A percentile compares a stretch with the other conserved stretches of the same genome.
phyloP scores from a whole-genome alignment of 1,140 invertebrate species.

The Microplitis demolitor region DNA sequence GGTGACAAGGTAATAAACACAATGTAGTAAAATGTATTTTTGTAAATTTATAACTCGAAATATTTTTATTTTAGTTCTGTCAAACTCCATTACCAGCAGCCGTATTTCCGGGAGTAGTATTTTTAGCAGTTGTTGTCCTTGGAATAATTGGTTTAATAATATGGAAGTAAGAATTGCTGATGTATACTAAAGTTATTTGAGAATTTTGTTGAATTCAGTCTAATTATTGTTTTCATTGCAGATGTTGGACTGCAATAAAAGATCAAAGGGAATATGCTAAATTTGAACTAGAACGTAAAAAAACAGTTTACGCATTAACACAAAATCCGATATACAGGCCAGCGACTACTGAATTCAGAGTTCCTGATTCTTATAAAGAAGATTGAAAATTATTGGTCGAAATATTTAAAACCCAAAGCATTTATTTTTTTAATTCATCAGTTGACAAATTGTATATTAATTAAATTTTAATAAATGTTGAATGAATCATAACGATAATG shows the following conservation, averaged over 20 bases:
- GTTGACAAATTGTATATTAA: too few species aligned
- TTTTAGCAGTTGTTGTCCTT: conserved; percentile 12
- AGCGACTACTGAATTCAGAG: conserved; percentile 30
- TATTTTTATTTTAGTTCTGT: conserved; percentile 21
- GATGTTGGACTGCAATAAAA: conserved; percentile 30
- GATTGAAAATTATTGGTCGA: conserved; percentile 13
- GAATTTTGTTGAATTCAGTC: not conserved
- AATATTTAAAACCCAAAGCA: too few species aligned
- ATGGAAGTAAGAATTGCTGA: conserved; percentile 27
- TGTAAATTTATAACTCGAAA: not conserved
- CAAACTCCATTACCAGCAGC: conserved; percentile 26
- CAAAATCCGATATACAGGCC: conserved; percentile 43
- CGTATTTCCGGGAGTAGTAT: conserved; percentile 22
- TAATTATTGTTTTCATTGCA: conserved; percentile 9
- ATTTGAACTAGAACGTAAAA: conserved; percentile 36
- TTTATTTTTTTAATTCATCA: too few species aligned
- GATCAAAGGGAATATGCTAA: conserved; percentile 40
- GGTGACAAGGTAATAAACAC: conserved; percentile 36
- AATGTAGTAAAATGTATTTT: not conserved
- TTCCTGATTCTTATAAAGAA: conserved; percentile 39
- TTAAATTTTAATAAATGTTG: too few species aligned
- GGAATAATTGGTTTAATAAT: conserved; percentile 27
- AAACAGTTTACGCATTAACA: conserved; percentile 35
- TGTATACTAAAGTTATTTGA: not conserved
- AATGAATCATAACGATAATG: too few species aligned